Percentiles rank a stretch among this genome's conserved stretches.
phyloP scores from a whole-genome alignment of 2,888 invertebrate species.

The Lasioglossum lativentre region DNA sequence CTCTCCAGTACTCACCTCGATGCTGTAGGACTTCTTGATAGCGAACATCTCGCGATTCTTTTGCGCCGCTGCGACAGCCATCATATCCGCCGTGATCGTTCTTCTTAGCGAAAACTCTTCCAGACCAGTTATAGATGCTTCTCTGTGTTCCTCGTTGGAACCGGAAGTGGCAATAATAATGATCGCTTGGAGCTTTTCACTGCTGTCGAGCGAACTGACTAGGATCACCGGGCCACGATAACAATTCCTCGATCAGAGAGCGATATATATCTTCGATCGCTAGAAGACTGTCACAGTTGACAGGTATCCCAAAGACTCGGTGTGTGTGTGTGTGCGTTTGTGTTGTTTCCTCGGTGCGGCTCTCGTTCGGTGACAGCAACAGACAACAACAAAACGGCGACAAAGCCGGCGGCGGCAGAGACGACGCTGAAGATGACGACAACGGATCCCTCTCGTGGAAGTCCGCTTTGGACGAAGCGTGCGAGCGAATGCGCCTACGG shows the following conservation, averaged over 20 bases:
- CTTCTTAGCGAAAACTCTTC: conserved; percentile 53
- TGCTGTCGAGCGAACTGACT: conserved; percentile 30
- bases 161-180: not conserved
- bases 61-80: conserved; percentile 96
- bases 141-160: conserved; percentile 8
- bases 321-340: no score
- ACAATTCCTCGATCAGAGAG: not conserved
- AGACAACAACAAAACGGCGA: conserved; percentile 46
- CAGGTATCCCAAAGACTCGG: conserved; percentile 35
- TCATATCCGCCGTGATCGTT: conserved; percentile 84
- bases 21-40: conserved; percentile 98
- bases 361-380: conserved; percentile 55
- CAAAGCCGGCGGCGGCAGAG: conserved; percentile 36
- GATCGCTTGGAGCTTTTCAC: conserved; percentile 42
- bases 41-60: conserved; percentile 98
- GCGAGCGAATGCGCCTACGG: conserved; percentile 84
- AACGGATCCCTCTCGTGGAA: conserved; percentile 68
- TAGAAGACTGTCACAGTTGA: not conserved
- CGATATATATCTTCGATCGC: not conserved
- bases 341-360: conserved; percentile 22
- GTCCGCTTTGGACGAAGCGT: conserved; percentile 83
- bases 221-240: conserved; percentile 41
- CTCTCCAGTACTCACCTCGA: conserved; percentile 92
- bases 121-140: no score
- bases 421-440: conserved; percentile 41